phyloP scores from a whole-genome alignment of 2,888 invertebrate species.

The Heliconius ismenius region DNA sequence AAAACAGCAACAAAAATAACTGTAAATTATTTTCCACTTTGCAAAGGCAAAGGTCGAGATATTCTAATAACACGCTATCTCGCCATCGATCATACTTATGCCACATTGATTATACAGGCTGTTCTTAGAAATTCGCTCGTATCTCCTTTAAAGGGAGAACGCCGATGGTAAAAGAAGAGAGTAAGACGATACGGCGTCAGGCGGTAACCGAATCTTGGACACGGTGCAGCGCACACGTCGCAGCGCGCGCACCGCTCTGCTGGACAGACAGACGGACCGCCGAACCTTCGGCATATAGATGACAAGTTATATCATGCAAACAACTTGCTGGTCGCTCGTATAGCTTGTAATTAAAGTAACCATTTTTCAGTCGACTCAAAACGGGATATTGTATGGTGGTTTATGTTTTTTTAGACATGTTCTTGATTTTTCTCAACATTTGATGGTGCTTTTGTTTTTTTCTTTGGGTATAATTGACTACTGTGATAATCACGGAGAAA shows the following conservation, averaged over 20 bases:
- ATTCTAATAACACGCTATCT: conserved; percentile 26
- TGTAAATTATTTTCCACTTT: conserved; percentile 4
- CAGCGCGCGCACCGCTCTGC: conserved; percentile 60
- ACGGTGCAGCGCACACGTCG: conserved; percentile 63
- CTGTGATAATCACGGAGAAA: too few relatives aligned
- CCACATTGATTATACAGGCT: conserved; percentile 37
- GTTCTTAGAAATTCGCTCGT: conserved; percentile 36
- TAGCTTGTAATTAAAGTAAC: conserved; percentile 36
- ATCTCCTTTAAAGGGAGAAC: conserved; percentile 42
- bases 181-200: conserved; percentile 58
- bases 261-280: conserved; percentile 64
- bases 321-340: conserved; percentile 40
- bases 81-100: conserved; percentile 37
- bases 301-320: conserved; percentile 43
- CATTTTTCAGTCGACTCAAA: too few relatives aligned
- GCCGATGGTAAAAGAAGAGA: conserved; percentile 40
- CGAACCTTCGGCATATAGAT: conserved; percentile 49
- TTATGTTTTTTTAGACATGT: too few relatives aligned
- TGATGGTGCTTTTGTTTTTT: too few relatives aligned
- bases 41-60: conserved; percentile 12
- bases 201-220: conserved; percentile 64
- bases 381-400: too few relatives aligned
- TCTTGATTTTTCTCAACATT: too few relatives aligned
- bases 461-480: too few relatives aligned
- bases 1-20: background rate